Evolutionary conservation across 2,113 vertebrate genomes (phyloP).

Genomic region (Laterallus jamaicensis): DNA sequence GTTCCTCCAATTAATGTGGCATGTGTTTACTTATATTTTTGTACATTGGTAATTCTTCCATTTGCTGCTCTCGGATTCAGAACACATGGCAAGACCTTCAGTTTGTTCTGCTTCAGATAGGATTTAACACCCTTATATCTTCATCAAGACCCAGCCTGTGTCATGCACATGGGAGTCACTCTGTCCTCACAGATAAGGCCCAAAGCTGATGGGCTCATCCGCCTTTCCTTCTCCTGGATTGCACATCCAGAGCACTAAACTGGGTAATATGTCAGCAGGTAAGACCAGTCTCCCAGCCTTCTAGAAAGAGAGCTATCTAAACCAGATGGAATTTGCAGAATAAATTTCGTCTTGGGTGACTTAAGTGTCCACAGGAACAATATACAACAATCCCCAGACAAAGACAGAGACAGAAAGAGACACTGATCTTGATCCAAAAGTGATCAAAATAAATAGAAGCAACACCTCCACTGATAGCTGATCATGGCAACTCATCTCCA

Average conservation of each 20-base stretch:
- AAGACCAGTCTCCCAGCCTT: not conserved
- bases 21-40: slow-evolving; percentile 55
- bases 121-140: not conserved
- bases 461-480: not conserved
- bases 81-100: not conserved
- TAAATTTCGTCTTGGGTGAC: not conserved
- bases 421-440: not conserved
- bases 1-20: slow-evolving; percentile 40
- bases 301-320: not conserved
- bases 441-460: not conserved
- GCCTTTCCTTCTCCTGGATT: not conserved
- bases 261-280: not conserved
- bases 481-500: not conserved
- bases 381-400: not conserved
- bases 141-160: not conserved
- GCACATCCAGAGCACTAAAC: not conserved
- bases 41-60: slow-evolving; percentile 14
- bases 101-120: not conserved
- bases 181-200: not conserved
- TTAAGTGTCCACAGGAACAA: not conserved
- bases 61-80: slow-evolving; percentile 16
- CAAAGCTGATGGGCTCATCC: not conserved
- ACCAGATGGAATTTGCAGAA: not conserved
- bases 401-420: not conserved
- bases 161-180: not conserved